Percentiles rank a stretch among this genome's conserved stretches.
These are phyloP conservation scores for Rhysida immarginata DNA, from an alignment of 1,140 invertebrate species.

Conservation along the genomic window DNA sequence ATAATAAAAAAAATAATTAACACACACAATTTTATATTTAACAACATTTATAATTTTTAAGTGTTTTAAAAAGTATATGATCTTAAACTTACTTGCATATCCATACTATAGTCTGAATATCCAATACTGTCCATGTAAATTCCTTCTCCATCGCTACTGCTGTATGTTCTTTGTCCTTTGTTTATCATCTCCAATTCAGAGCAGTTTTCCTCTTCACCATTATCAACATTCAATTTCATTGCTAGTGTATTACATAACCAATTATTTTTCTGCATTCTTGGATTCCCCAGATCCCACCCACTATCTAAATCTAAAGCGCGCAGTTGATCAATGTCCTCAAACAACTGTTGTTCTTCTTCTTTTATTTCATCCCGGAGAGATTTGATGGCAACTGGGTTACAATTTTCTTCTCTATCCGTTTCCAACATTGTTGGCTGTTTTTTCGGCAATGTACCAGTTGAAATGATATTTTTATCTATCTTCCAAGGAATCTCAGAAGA, in stretches of 20 bases:
- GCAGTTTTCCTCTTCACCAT: neutral
- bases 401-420: too few relatives aligned
- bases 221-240: neutral
- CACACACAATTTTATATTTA: too few relatives aligned
- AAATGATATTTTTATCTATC: neutral
- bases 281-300: too few relatives aligned
- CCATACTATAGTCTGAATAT: slow-evolving; percentile 1
- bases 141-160: slow-evolving; percentile 15
- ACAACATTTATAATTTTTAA: too few relatives aligned
- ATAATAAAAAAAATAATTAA: too few relatives aligned
- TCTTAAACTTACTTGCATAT: slow-evolving; percentile 1
- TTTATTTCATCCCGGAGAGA: slow-evolving; percentile 14
- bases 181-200: slow-evolving; percentile 3
- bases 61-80: too few relatives aligned
- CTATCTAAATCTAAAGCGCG: slow-evolving; percentile 15
- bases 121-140: slow-evolving; percentile 8
- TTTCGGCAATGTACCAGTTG: too few relatives aligned
- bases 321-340: slow-evolving; percentile 17
- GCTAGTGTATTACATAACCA: neutral
- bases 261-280: too few relatives aligned
- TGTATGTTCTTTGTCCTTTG: slow-evolving; percentile 4
- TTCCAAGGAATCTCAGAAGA: too few relatives aligned
- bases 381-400: neutral
- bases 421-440: too few relatives aligned
- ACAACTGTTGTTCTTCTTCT: slow-evolving; percentile 17